Evolutionary conservation across 2,113 vertebrate species (phyloP).

Genomic region (Fregetta grallaria): DNA sequence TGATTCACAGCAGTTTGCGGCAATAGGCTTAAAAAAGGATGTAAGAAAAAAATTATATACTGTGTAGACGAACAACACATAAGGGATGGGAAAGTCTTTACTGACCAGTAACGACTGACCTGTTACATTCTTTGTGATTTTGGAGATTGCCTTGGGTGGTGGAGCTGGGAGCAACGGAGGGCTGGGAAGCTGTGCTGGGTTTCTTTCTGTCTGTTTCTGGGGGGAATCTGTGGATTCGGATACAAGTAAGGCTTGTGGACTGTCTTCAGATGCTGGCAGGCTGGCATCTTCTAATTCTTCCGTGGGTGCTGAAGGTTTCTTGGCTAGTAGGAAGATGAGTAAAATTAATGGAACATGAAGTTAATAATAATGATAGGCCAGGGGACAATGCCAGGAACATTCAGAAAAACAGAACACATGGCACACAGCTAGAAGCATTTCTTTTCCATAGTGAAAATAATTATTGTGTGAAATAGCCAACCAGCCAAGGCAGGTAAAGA

Average conservation of each 20-base stretch:
- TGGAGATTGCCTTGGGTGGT: slow-evolving; percentile 73
- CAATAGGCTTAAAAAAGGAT: not conserved
- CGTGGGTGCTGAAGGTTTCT: slow-evolving; percentile 57
- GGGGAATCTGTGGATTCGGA: slow-evolving; percentile 72
- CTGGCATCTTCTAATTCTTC: slow-evolving; percentile 57
- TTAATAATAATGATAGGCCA: slow-evolving; percentile 26
- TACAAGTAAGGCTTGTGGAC: slow-evolving; percentile 77
- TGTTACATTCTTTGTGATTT: slow-evolving; percentile 68
- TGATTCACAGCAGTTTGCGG: not conserved
- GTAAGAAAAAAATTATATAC: not conserved
- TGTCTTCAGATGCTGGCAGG: slow-evolving; percentile 61
- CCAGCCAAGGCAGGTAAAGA: not conserved
- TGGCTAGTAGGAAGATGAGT: slow-evolving; percentile 65
- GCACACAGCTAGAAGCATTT: not conserved
- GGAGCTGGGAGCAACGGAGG: slow-evolving; percentile 73
- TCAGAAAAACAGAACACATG: slow-evolving; percentile 1
- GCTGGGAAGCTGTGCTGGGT: slow-evolving; percentile 72
- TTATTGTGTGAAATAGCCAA: not conserved
- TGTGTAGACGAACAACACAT: not conserved
- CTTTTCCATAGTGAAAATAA: not conserved
- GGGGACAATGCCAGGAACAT: slow-evolving; percentile 32
- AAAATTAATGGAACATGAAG: slow-evolving; percentile 28
- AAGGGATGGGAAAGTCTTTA: not conserved
- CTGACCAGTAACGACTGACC: slow-evolving; percentile 55
- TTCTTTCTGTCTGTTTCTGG: slow-evolving; percentile 66